A percentile compares a stretch with the other conserved stretches of the same genome.
phyloP scores from a whole-genome alignment of 1,140 invertebrate species.

The Drosophila guanche region DNA sequence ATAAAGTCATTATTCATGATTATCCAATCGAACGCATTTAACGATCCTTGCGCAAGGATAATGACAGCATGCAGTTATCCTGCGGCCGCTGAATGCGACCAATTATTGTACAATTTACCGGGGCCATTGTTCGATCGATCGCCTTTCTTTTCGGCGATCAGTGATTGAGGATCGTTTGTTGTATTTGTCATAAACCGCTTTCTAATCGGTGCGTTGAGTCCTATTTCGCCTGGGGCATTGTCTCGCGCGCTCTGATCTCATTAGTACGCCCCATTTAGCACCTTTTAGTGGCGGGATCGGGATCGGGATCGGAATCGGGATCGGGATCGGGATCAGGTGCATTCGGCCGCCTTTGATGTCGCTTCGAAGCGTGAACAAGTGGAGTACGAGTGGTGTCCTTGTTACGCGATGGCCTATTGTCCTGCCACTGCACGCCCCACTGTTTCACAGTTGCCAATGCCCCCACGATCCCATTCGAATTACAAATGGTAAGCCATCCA shows the following conservation, averaged over 20 bases:
- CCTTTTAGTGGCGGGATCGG: conserved; percentile 53
- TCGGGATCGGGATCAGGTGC: conserved; percentile 49
- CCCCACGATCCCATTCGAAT: not conserved
- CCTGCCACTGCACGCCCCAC: conserved; percentile 23
- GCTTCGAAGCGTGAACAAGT: conserved; percentile 20
- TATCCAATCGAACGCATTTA: conserved; percentile 26
- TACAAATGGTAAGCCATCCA: conserved; percentile 9
- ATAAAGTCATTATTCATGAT: conserved; percentile 65
- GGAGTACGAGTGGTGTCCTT: conserved; percentile 2
- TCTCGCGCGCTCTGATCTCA: conserved; percentile 67
- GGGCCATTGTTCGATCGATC: conserved; percentile 38
- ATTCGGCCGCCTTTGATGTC: conserved; percentile 43
- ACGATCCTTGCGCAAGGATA: conserved; percentile 13
- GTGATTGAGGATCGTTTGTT: not conserved
- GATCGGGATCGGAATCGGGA: not conserved
- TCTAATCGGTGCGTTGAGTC: conserved; percentile 22
- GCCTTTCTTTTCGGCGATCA: conserved; percentile 19
- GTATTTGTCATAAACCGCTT: conserved; percentile 5
- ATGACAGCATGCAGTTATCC: conserved; percentile 10
- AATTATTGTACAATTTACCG: not conserved
- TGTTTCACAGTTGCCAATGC: too few species aligned
- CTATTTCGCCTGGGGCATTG: conserved; percentile 11
- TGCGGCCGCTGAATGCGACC: conserved; percentile 12
- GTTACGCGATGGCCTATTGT: conserved; percentile 14
- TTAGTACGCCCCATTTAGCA: conserved; percentile 83